phyloP scores from a whole-genome alignment of 2,113 vertebrate species.

The Odocoileus hemionus region DNA sequence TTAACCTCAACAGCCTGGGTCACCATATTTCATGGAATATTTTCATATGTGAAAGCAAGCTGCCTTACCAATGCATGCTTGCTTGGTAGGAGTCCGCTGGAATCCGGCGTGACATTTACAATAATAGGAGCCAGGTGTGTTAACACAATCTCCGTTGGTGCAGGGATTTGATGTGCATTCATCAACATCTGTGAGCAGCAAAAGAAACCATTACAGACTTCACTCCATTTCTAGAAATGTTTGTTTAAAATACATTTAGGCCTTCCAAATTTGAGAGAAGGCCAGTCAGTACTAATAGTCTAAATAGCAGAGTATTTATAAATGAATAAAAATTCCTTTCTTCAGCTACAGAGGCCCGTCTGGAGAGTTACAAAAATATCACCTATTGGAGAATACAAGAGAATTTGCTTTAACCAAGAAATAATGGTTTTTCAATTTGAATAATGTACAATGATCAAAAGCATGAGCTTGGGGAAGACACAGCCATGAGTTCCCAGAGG shows the following conservation, averaged over 20 bases:
- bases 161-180: constrained; percentile 97
- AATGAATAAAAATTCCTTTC: constrained; percentile 67
- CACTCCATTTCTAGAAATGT: constrained; percentile 64
- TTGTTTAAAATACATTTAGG: constrained; percentile 70
- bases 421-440: constrained; percentile 45
- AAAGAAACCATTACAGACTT: constrained; percentile 71
- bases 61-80: constrained; percentile 92
- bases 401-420: constrained; percentile 59
- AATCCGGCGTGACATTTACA: constrained; percentile 98
- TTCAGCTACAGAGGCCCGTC: constrained; percentile 35
- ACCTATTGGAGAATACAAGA: constrained; percentile 12
- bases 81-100: constrained; percentile 95
- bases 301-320: constrained; percentile 65
- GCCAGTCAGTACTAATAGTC: constrained; percentile 57
- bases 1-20: constrained; percentile 33
- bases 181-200: constrained; percentile 88
- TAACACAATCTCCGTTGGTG: constrained; percentile 95
- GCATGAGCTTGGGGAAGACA: neutral
- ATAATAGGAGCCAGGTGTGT: constrained; percentile 96
- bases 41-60: constrained; percentile 29
- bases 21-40: constrained; percentile 3
- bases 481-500: neutral
- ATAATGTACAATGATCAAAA: constrained; percentile 44
- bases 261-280: constrained; percentile 57
- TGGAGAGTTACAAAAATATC: constrained; percentile 56